phyloP scores from a whole-genome alignment of 2,888 invertebrate species.

The Meta bourneti region DNA sequence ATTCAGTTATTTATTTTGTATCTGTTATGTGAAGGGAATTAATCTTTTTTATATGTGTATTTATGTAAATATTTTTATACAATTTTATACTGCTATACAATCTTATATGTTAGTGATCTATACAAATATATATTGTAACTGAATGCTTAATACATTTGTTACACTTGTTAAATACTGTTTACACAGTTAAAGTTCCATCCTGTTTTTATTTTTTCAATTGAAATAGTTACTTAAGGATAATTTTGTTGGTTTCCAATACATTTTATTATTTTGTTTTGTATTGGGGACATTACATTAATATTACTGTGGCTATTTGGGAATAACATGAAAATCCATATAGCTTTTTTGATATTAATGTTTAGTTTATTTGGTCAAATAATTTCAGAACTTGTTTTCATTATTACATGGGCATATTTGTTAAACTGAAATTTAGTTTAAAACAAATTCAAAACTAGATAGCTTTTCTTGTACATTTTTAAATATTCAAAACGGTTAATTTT shows the following conservation, averaged over 20 bases:
- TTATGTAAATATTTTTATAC: neutral
- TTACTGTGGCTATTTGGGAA: neutral
- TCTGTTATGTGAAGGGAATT: neutral
- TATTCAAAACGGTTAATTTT: no score
- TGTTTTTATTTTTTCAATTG: neutral
- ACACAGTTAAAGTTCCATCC: neutral
- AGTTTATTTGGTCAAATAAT: no score
- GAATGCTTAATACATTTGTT: neutral
- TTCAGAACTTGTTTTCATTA: no score
- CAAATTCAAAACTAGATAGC: no score
- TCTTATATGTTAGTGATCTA: neutral
- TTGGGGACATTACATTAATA: neutral
- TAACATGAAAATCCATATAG: neutral
- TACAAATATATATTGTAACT: neutral
- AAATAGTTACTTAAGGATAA: neutral
- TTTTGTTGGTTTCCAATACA: neutral
- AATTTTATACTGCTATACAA: neutral
- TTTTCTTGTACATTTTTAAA: no score
- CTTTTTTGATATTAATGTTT: neutral
- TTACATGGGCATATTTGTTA: no score
- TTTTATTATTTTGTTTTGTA: neutral
- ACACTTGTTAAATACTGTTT: neutral
- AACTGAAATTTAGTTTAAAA: no score
- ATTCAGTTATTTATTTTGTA: conserved; percentile 3
- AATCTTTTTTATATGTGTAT: neutral